Evolutionary conservation across 1,140 invertebrate species (phyloP).

Genomic region (Drosophila arawakana): DNA sequence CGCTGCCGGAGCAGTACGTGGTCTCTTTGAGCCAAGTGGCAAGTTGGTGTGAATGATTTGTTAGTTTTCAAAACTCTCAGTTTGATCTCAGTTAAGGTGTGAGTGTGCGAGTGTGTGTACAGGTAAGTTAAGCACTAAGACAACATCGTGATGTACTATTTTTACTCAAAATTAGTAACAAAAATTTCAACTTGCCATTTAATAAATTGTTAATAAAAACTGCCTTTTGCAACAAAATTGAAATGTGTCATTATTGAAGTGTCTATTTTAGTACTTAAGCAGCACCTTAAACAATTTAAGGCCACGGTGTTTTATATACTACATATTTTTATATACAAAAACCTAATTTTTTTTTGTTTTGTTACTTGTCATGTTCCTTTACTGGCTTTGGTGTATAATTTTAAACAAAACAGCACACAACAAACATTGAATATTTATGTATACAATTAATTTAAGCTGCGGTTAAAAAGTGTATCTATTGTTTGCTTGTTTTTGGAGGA

Average conservation of each 20-base stretch:
- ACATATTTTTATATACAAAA: slow-evolving; percentile 8
- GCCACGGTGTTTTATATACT: slow-evolving; percentile 47
- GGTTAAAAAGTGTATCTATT: slow-evolving; percentile 24
- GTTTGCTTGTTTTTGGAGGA: slow-evolving; percentile 74
- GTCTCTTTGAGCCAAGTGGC: slow-evolving; percentile 36
- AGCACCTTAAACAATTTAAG: slow-evolving; percentile 19
- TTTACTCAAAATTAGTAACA: slow-evolving; percentile 7
- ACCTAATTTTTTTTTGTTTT: slow-evolving; percentile 23
- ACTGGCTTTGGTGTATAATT: slow-evolving; percentile 73
- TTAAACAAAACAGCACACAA: slow-evolving; percentile 51
- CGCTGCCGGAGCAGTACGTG: slow-evolving; percentile 9
- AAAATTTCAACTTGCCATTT: slow-evolving; percentile 16
- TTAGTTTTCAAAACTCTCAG: not conserved
- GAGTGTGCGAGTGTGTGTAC: slow-evolving; percentile 6
- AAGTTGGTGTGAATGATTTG: slow-evolving; percentile 23
- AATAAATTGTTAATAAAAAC: slow-evolving; percentile 70
- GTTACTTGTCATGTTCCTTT: slow-evolving; percentile 31
- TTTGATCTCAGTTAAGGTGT: slow-evolving; percentile 29
- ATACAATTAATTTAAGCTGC: slow-evolving; percentile 50
- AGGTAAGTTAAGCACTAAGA: slow-evolving; percentile 56
- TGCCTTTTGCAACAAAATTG: slow-evolving; percentile 74
- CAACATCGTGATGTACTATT: slow-evolving; percentile 11
- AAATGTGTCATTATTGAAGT: slow-evolving; percentile 79
- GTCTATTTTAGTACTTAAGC: slow-evolving; percentile 61
- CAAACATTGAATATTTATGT: slow-evolving; percentile 20